Base-by-base conservation (phyloP, 1,140 invertebrate genomes). In the Medauroidea extradentata region DNA sequence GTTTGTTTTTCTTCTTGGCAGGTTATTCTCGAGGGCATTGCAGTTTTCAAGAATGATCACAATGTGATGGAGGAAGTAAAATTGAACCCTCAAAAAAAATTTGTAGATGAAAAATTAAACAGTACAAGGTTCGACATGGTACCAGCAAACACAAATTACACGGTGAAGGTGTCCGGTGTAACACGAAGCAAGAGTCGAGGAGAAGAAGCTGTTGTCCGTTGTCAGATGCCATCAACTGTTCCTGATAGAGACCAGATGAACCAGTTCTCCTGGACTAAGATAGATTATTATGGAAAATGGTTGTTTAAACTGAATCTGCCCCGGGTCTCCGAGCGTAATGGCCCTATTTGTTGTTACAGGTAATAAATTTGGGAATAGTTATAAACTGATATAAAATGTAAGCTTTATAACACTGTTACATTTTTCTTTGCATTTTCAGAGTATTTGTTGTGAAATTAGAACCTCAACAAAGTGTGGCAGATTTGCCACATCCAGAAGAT, bases 321-420 rank as follows among this genome's bases (percentile, higher is more conserved):
- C 0, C 78, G 86, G 62, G 81, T 93, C 14, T 86, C 87, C 0
- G 90, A 94, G 69, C 76, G 91, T 57, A 93, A 93, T 70, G 92
- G 91, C 11, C 85, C 86, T 4, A 92, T 94, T 63, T 93, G 91
- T 73, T 93, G 91, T 65, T 90, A 90, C 70, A 80, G 80, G 81
- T 82, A 65, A 23, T 25, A n/a, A 18, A 41, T 19, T 34, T 7
- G 9, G 34, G 34, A 7, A 4, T 29, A 18, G 4, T 13, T n/a
- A 49, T 23, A 16, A 5, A 8, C 11, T 13, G 25, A 14, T 53
- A 9, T 21, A 39, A 27, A 2, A 16, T n/a, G 11, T 38, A n/a
- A 11, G 51, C 38, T 34, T 39, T 38, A 34, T 2, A 3, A 27
- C n/a, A 3, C 18, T n/a, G 8, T 18, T 57, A 52, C 49, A 43